phyloP scores from a whole-genome alignment of 2,888 invertebrate genomes.

The Molanna angustata region DNA sequence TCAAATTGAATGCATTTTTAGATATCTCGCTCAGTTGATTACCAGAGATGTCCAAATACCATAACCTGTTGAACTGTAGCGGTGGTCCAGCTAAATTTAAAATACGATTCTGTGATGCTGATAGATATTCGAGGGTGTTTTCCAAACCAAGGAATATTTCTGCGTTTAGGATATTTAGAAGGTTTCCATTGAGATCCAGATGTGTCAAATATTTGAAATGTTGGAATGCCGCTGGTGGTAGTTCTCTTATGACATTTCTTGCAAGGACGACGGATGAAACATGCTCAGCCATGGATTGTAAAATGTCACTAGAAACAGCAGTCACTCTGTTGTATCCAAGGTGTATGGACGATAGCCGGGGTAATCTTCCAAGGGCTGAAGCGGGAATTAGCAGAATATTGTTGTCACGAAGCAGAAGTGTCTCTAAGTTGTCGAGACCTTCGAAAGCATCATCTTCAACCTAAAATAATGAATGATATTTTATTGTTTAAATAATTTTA shows the following conservation, averaged over 20 bases:
- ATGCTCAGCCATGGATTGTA: constrained; percentile 68
- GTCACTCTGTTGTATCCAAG: constrained; percentile 86
- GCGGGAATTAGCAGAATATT: constrained; percentile 84
- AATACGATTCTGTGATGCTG: constrained; percentile 72
- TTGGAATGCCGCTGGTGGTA: constrained; percentile 77
- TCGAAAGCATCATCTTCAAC: constrained; percentile 87
- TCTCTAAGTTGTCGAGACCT: constrained; percentile 72
- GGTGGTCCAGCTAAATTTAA: constrained; percentile 64
- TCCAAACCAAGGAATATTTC: constrained; percentile 77
- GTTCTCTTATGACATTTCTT: constrained; percentile 81
- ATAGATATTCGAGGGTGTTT: constrained; percentile 66
- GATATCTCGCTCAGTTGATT: constrained; percentile 75
- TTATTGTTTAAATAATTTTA: no score
- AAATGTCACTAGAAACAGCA: constrained; percentile 75
- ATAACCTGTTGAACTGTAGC: constrained; percentile 60
- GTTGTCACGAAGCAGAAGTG: constrained; percentile 79
- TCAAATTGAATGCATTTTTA: constrained; percentile 62
- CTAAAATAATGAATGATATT: constrained; percentile 59
- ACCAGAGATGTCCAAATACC: constrained; percentile 72
- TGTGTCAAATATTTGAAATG: constrained; percentile 69
- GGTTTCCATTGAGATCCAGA: constrained; percentile 78
- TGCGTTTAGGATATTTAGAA: constrained; percentile 66
- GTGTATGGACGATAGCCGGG: constrained; percentile 69
- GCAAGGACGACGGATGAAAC: constrained; percentile 73
- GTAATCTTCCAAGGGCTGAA: constrained; percentile 75